phyloP scores from a whole-genome alignment of 2,113 vertebrate genomes.

The Petaurus breviceps region DNA sequence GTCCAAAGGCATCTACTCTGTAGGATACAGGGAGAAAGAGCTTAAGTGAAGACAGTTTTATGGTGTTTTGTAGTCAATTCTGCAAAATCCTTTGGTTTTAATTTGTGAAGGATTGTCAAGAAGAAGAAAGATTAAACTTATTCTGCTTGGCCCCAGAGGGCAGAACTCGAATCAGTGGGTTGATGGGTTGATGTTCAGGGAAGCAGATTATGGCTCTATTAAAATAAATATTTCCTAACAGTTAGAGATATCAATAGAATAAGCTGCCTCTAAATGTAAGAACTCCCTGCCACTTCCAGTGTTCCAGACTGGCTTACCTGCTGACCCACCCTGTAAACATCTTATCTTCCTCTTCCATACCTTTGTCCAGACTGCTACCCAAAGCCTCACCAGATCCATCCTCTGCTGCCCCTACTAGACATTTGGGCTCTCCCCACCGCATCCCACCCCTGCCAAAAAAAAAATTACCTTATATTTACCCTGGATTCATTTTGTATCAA shows the following conservation, averaged over 20 bases:
- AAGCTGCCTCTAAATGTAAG: not conserved
- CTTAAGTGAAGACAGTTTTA: not conserved
- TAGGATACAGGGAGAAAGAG: not conserved
- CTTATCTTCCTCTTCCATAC: not conserved
- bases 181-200: not conserved
- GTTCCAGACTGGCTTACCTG: not conserved
- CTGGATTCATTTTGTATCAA: not conserved
- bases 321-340: not conserved
- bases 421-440: not conserved
- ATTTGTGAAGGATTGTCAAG: not conserved
- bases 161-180: not conserved
- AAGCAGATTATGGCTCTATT: not conserved
- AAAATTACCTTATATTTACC: not conserved
- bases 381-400: not conserved
- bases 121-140: not conserved
- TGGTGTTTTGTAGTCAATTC: not conserved
- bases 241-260: not conserved
- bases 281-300: not conserved
- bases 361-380: not conserved
- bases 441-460: not conserved
- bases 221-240: constrained; percentile 1
- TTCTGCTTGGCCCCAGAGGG: not conserved
- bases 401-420: not conserved
- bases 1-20: not conserved
- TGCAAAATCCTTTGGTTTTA: not conserved